Conservation (phyloP, 1,140 invertebrate genomes). For the Protaetia brevitarsis region DNA sequence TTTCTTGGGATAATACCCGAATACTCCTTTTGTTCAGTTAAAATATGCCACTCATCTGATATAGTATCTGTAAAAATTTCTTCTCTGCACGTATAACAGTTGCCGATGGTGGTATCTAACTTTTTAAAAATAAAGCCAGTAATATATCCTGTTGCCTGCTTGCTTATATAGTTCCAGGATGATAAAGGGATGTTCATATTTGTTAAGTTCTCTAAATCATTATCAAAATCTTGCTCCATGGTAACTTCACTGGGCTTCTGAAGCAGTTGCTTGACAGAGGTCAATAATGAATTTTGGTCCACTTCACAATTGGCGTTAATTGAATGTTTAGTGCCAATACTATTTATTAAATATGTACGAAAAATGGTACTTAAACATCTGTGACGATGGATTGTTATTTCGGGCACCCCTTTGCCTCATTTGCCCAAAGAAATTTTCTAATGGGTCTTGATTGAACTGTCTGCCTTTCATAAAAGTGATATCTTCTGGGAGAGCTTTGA, state of each 20-base stretch:
- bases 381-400: slow-evolving; percentile 26
- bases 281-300: neutral
- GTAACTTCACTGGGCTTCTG: neutral
- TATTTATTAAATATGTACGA: slow-evolving; percentile 26
- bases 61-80: neutral
- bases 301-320: slow-evolving; percentile 25
- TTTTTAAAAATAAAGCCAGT: neutral
- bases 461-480: slow-evolving; percentile 21
- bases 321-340: slow-evolving; percentile 28
- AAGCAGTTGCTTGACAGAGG: neutral
- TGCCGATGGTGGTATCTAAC: too few species aligned
- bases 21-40: neutral
- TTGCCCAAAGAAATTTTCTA: slow-evolving; percentile 34
- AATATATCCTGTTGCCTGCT: neutral
- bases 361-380: slow-evolving; percentile 23
- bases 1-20: neutral
- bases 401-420: slow-evolving; percentile 26
- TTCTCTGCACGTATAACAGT: neutral
- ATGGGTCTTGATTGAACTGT: slow-evolving; percentile 30
- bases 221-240: neutral
- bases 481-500: neutral
- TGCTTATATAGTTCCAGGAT: too few species aligned
- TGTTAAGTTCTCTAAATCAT: neutral
- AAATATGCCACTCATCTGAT: neutral
- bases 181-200: too few species aligned